Evolutionary conservation across 2,888 invertebrate genomes (phyloP).

Genomic region (Liposcelis brunnea): DNA sequence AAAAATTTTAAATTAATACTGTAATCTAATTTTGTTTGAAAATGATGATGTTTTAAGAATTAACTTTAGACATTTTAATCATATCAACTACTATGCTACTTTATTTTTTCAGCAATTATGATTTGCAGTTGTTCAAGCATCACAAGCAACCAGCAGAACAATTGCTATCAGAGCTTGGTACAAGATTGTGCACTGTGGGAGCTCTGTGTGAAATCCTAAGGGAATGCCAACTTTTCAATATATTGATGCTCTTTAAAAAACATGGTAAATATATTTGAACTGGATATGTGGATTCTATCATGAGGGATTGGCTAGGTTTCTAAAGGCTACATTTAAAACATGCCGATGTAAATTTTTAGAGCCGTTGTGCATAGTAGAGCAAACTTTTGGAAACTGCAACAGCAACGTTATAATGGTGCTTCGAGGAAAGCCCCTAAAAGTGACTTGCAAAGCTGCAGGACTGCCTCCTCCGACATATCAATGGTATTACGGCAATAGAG

Average conservation of each 20-base stretch:
- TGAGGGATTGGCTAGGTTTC: conserved; percentile 9
- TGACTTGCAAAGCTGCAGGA: conserved; percentile 17
- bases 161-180: conserved; percentile 15
- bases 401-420: conserved; percentile 2
- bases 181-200: conserved; percentile 15
- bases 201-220: conserved; percentile 15
- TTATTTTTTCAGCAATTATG: not conserved
- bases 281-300: conserved; percentile 11
- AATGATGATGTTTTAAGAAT: too few relatives aligned
- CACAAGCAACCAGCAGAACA: conserved; percentile 13
- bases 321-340: not conserved
- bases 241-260: conserved; percentile 15
- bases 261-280: conserved; percentile 13
- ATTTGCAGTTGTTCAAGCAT: not conserved
- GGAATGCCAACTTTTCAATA: conserved; percentile 15
- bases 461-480: conserved; percentile 18
- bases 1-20: too few relatives aligned
- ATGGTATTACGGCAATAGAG: conserved; percentile 17
- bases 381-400: conserved; percentile 15
- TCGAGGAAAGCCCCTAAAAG: conserved; percentile 10
- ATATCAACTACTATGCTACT: too few relatives aligned
- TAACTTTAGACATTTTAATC: too few relatives aligned
- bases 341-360: conserved; percentile 13
- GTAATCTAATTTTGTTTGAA: too few relatives aligned
- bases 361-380: conserved; percentile 15